phyloP scores from a whole-genome alignment of 2,113 vertebrate genomes.

The Etia nguti region DNA sequence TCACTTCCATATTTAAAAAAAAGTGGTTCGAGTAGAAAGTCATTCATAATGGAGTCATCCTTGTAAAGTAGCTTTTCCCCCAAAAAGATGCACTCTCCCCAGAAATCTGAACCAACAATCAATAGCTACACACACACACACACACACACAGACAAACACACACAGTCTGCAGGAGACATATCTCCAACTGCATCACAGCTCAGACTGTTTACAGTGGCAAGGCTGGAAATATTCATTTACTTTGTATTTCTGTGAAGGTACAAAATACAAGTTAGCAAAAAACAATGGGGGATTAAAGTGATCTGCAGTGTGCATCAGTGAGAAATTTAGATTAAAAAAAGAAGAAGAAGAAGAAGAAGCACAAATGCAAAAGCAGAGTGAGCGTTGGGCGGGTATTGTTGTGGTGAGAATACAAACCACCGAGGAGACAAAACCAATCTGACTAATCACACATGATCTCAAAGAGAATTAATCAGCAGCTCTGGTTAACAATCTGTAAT shows the following conservation, averaged over 20 bases:
- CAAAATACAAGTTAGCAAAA: not conserved
- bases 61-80: not conserved
- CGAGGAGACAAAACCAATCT: slow-evolving; percentile 43
- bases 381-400: slow-evolving; percentile 19
- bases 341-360: not conserved
- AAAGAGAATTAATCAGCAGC: slow-evolving; percentile 59
- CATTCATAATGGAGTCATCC: slow-evolving; percentile 25
- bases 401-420: slow-evolving; percentile 45
- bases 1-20: not conserved
- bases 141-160: not conserved
- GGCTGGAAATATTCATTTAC: slow-evolving; percentile 18
- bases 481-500: slow-evolving; percentile 41
- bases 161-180: slow-evolving; percentile 1
- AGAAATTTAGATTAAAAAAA: not conserved
- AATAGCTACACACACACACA: slow-evolving; percentile 22
- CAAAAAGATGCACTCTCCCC: slow-evolving; percentile 14
- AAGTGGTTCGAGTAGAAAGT: not conserved
- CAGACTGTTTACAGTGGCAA: slow-evolving; percentile 14
- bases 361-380: not conserved
- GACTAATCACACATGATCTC: slow-evolving; percentile 55
- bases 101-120: slow-evolving; percentile 47
- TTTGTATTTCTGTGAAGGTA: slow-evolving; percentile 16
- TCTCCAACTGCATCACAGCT: slow-evolving; percentile 32
- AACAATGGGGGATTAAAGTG: slow-evolving; percentile 4
- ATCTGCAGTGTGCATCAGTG: not conserved